phyloP scores from a whole-genome alignment of 2,113 vertebrate species.

The Todiramphus saurophagus region DNA sequence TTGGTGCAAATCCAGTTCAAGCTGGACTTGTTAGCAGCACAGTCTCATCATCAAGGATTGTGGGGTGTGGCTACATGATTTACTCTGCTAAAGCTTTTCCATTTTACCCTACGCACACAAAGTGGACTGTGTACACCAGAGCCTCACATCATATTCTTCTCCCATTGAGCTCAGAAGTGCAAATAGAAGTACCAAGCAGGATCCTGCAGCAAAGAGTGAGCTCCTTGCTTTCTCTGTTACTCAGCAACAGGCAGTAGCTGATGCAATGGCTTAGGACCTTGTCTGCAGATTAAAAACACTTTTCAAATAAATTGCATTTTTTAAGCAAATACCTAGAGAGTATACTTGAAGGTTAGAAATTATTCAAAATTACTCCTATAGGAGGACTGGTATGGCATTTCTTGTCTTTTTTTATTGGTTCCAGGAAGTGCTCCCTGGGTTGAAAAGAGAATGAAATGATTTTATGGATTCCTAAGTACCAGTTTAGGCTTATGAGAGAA shows the following conservation, averaged over 20 bases:
- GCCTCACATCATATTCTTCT: background rate
- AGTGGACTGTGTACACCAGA: background rate
- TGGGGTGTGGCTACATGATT: fast-evolving
- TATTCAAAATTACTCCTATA: background rate
- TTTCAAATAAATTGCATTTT: background rate
- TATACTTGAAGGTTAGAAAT: background rate
- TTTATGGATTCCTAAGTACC: background rate
- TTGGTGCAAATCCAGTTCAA: background rate
- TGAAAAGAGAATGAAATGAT: background rate
- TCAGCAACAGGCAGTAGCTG: background rate
- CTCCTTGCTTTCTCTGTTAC: background rate
- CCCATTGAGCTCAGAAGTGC: background rate
- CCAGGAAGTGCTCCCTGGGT: background rate
- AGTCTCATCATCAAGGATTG: background rate
- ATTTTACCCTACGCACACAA: background rate
- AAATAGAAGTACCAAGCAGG: background rate
- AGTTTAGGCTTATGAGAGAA: background rate
- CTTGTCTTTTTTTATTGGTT: background rate
- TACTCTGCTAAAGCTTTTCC: background rate
- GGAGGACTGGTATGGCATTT: background rate
- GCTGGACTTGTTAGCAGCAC: background rate
- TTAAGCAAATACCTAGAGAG: background rate
- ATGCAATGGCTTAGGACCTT: background rate
- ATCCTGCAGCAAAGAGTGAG: background rate
- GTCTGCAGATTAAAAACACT: background rate